phyloP scores from a whole-genome alignment of 2,888 invertebrate genomes.

The Polymixis flavicincta region DNA sequence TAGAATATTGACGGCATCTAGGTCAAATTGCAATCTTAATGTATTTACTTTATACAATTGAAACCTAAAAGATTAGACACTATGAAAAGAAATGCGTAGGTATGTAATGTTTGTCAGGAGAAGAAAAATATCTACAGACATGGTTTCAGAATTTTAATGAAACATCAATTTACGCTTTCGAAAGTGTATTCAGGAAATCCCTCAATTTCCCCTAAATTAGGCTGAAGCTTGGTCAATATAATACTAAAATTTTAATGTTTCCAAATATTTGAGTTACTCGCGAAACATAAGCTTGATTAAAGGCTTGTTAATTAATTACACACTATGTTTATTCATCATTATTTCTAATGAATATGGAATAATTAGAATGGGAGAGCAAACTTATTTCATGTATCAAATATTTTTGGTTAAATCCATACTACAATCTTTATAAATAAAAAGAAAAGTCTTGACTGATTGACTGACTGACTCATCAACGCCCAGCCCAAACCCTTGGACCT shows the following conservation, averaged over 20 bases:
- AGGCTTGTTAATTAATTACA: conserved; percentile 27
- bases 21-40: not conserved
- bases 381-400: not conserved
- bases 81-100: not conserved
- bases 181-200: conserved; percentile 5
- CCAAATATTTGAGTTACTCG: conserved; percentile 42
- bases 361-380: not conserved
- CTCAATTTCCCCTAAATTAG: conserved; percentile 10
- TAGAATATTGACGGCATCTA: not conserved
- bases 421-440: too few species aligned
- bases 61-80: not conserved
- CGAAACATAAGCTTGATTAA: conserved; percentile 42
- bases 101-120: not conserved
- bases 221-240: conserved; percentile 14
- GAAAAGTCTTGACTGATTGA: too few species aligned
- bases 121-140: not conserved
- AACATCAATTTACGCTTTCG: not conserved
- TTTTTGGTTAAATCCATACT: not conserved
- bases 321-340: conserved; percentile 13
- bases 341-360: conserved; percentile 14
- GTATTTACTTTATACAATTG: not conserved
- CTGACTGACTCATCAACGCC: too few species aligned
- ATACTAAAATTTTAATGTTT: conserved; percentile 16
- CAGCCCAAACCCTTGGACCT: too few species aligned
- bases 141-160: not conserved